Percentiles rank a stretch among this genome's conserved stretches.
Conservation (phyloP, 2,797 vertebrate species). For the Urocyon cinereoargenteus region DNA sequence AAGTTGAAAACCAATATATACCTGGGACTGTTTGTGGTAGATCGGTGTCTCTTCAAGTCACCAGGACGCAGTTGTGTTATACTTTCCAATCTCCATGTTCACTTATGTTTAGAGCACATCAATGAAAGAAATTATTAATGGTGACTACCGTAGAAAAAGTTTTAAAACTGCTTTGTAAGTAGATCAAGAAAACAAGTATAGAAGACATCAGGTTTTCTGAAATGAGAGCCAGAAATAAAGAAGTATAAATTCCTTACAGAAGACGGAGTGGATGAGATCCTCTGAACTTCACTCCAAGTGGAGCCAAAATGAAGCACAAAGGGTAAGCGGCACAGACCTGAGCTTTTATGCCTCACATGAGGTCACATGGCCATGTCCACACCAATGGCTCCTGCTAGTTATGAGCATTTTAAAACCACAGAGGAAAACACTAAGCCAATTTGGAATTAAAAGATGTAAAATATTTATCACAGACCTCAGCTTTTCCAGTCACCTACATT, state of each 20-base stretch:
- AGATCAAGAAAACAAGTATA: neutral
- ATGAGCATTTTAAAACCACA: neutral
- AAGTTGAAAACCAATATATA: neutral
- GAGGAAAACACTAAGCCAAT: neutral
- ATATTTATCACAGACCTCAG: neutral
- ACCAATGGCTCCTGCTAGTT: neutral
- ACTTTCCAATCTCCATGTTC: neutral
- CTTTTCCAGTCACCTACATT: neutral
- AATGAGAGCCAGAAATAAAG: slow-evolving; percentile 57
- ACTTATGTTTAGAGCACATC: neutral
- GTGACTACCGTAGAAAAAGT: neutral
- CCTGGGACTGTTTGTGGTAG: neutral
- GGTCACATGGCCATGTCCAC: slow-evolving; percentile 58
- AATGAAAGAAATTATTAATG: neutral
- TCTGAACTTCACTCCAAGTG: neutral
- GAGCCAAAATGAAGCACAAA: neutral
- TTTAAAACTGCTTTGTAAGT: neutral
- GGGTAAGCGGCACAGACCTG: neutral
- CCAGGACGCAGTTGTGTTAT: neutral
- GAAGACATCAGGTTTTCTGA: slow-evolving; percentile 33
- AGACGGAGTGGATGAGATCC: neutral
- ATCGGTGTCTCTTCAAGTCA: neutral
- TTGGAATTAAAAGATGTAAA: slow-evolving; percentile 27
- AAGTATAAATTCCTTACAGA: slow-evolving; percentile 63
- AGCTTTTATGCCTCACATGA: slow-evolving; percentile 66